phyloP scores from a whole-genome alignment of 2,888 invertebrate species.

The Laothoe populi region DNA sequence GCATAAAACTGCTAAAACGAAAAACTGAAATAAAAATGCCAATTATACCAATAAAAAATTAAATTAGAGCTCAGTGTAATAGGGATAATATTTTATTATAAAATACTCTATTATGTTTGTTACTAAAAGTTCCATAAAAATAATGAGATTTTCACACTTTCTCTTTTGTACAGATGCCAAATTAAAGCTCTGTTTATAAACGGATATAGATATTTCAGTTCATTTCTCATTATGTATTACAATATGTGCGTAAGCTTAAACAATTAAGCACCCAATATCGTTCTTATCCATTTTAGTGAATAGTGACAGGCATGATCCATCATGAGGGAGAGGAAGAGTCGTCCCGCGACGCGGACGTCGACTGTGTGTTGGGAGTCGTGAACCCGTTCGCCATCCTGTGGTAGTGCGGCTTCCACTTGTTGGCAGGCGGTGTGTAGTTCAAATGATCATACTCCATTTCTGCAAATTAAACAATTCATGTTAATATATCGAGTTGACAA shows the following conservation, averaged over 20 bases:
- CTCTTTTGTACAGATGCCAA: conserved; percentile 19
- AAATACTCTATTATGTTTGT: neutral
- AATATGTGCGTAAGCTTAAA: too few relatives aligned
- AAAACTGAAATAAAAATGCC: neutral
- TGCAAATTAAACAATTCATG: conserved; percentile 51
- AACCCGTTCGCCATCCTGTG: conserved; percentile 90
- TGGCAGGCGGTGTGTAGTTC: conserved; percentile 93
- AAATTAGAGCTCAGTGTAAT: neutral
- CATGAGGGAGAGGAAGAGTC: conserved; percentile 33
- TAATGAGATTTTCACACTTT: conserved; percentile 20
- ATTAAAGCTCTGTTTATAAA: conserved; percentile 4
- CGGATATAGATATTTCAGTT: neutral
- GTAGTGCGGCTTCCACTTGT: conserved; percentile 93
- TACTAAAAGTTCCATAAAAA: conserved; percentile 19
- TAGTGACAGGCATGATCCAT: too few relatives aligned
- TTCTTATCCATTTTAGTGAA: too few relatives aligned
- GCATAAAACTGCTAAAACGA: neutral
- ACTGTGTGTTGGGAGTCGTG: conserved; percentile 34
- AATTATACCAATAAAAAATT: neutral
- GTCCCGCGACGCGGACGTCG: conserved; percentile 37
- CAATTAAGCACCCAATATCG: too few relatives aligned
- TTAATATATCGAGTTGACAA: too few relatives aligned
- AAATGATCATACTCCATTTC: conserved; percentile 94
- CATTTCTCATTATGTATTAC: too few relatives aligned
- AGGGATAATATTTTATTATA: neutral